Evolutionary conservation across 2,113 vertebrate species (phyloP), one percentile per base, ranked within the genome.

Genomic region (Ciconia boyciana): DNA sequence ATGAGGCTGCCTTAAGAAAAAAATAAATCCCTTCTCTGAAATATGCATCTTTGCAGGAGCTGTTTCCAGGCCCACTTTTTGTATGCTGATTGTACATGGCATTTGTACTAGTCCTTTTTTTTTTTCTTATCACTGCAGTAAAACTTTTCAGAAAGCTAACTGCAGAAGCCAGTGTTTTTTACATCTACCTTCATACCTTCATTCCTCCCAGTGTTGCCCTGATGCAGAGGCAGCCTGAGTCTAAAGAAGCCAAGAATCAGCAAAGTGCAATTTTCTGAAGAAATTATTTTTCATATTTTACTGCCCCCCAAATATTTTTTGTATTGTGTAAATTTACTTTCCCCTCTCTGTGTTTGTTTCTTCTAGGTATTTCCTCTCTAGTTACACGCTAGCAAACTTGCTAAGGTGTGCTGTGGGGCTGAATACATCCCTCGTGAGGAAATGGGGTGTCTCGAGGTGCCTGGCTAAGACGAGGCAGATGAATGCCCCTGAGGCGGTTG

Each of bases 361-460:
- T 75, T 13, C 14, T 6, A 3, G 16, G 52, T 26, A 7, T 66
- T 58, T 70, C 44, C 32, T 51, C 34, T 17, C 70, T 46, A 80
- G 20, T 44, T 20, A 1, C 54, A 12, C 0, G 1, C 44, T 19
- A 31, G 60, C 16, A 6, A 39, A 3, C 25, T 16, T 21, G 41
- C 31, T 39, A 9, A 22, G 62, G 52, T 13, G 36, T 12, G 24
- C 36, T 4, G n/a, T 19, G 81, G 58, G 8, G 18, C 55, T 4
- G 26, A 7, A 1, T 2, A 2, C 51, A 5, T 25, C 55, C 31
- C 25, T 4, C 0, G 0, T 3, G 48, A 34, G 76, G 54, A 31
- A 36, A 26, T 0, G 10, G 69, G 21, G 11, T 39, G 13, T 51
- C 39, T 24, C 0, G 16, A 11, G 51, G 52, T 24, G 57, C 5